Evolutionary conservation across 2,888 invertebrate species (phyloP).

Genomic region (Matsumyia berberina): DNA sequence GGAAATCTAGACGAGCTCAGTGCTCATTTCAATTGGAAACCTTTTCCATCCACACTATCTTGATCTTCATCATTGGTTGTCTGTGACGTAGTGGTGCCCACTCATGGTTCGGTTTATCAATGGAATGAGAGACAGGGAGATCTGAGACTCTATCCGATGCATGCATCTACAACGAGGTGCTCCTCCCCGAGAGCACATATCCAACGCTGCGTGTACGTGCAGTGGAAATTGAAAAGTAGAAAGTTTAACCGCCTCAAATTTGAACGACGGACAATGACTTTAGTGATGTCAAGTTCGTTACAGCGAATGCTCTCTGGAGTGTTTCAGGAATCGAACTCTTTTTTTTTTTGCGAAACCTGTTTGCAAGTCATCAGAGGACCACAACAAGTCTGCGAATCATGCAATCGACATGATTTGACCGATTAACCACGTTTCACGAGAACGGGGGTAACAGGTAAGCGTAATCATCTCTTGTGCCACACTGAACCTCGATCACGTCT

Average conservation of each 20-base stretch:
- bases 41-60: conserved; percentile 14
- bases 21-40: conserved; percentile 19
- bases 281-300: conserved; percentile 8
- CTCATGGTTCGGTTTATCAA: conserved; percentile 22
- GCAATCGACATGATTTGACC: not conserved
- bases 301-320: not conserved
- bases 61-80: conserved; percentile 23
- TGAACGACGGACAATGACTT: not conserved
- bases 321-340: not conserved
- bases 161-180: not conserved
- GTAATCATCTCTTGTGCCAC: conserved; percentile 8
- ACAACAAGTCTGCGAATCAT: not conserved
- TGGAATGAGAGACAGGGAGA: conserved; percentile 7
- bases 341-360: not conserved
- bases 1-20: not conserved
- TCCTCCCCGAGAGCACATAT: not conserved
- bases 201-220: conserved; percentile 40
- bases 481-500: not conserved
- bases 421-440: not conserved
- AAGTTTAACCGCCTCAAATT: conserved; percentile 58
- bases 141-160: conserved; percentile 10
- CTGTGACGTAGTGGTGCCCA: conserved; percentile 19
- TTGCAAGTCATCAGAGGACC: not conserved
- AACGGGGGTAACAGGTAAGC: not conserved
- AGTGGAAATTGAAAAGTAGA: conserved; percentile 64